phyloP scores from a whole-genome alignment of 2,888 invertebrate genomes.

The Patella caerulea region DNA sequence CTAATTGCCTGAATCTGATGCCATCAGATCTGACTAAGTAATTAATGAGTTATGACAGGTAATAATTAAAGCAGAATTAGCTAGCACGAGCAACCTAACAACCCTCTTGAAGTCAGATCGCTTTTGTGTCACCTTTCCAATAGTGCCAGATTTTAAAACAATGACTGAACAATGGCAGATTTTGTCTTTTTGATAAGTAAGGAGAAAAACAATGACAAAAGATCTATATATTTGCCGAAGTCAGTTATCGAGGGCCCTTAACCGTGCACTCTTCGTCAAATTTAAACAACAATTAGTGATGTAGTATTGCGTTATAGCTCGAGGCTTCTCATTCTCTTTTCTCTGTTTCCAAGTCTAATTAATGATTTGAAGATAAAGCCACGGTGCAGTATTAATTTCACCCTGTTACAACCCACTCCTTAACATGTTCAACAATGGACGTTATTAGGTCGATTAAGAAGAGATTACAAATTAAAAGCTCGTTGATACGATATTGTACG shows the following conservation, averaged over 20 bases:
- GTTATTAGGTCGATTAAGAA: no score
- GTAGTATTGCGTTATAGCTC: slow-evolving; percentile 3
- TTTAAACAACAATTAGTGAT: neutral
- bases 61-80: slow-evolving; percentile 9
- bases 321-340: neutral
- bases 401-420: no score
- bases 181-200: slow-evolving; percentile 2
- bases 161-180: no score
- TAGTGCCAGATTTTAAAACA: no score
- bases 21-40: neutral
- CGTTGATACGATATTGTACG: no score
- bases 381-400: neutral
- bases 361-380: slow-evolving; percentile 3
- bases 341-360: slow-evolving; percentile 3
- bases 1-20: slow-evolving; percentile 1
- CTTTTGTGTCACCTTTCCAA: no score
- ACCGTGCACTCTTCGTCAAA: no score
- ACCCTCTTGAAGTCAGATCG: neutral
- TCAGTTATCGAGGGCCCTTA: no score
- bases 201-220: neutral
- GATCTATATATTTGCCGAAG: no score
- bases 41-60: slow-evolving; percentile 8
- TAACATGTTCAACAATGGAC: no score
- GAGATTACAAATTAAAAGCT: no score
- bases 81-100: neutral